Evolutionary conservation across 2,888 invertebrate species (phyloP), one percentile per base, ranked within the genome.

Genomic region (Ennomos erosarius): DNA sequence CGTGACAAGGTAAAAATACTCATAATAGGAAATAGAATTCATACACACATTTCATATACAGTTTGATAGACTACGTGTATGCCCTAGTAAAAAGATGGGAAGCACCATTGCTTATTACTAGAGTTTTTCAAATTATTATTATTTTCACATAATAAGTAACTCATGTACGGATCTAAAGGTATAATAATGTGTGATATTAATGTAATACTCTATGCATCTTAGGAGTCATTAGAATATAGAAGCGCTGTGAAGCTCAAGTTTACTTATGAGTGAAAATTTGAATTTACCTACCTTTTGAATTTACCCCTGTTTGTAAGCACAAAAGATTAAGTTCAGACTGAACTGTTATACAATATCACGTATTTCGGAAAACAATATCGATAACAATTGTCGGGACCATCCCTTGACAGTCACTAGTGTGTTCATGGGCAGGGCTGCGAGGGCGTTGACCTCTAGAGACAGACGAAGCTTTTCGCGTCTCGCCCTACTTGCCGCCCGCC

Each of bases 391-490:
- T 70, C 13, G 66, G 70, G 76, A 78, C 74, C 88, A 87, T 85
- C 90, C 88, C 90, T 87, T 64, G 65, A 59, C 57, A 51, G 56
- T 50, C 54, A 71, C 69, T 69, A 71, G 75, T 76, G 80, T 83
- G 85, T 90, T 90, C 89, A 90, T 83, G 89, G 89, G 88, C 90
- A 89, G 87, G 88, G 88, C 89, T 82, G 75, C 62, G 67, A 81
- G 90, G 87, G 79, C 90, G 81, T 81, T 87, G 91, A 90, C 88
- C 90, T 81, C 80, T 74, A 74, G 74, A 74, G 68, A 81, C 85
- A 88, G 89, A 85, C 90, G 87, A 66, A 84, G 88, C 84, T 85
- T 88, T 87, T 87, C 85, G 84, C 88, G 84, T 87, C 86, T 84
- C 90, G 89, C 87, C 90, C 90, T 89, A 88, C 81, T 86, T 87